phyloP scores from a whole-genome alignment of 2,113 vertebrate genomes.

The Mugil cephalus region DNA sequence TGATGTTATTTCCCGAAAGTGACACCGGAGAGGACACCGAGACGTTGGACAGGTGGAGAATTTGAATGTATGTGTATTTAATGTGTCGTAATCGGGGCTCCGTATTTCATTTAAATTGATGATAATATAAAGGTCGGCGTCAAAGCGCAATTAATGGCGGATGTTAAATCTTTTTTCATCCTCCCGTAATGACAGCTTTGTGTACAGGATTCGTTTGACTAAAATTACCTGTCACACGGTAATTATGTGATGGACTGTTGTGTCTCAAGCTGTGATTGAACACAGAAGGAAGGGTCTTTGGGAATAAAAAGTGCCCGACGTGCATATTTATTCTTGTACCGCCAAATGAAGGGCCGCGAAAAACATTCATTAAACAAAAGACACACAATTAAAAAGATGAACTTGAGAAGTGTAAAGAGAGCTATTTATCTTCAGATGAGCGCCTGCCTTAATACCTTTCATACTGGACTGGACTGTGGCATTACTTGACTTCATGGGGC shows the following conservation, averaged over 20 bases:
- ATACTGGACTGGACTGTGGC: conserved; percentile 60
- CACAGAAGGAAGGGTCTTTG: conserved; percentile 12
- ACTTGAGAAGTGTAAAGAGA: conserved; percentile 39
- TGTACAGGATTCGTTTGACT: conserved; percentile 31
- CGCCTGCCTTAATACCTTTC: conserved; percentile 60
- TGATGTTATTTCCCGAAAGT: conserved; percentile 60
- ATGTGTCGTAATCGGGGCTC: conserved; percentile 7
- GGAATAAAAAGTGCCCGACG: conserved; percentile 19
- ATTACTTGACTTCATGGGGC: conserved; percentile 78
- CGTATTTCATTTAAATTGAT: conserved; percentile 17
- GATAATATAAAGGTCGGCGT: conserved; percentile 7
- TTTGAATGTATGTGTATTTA: conserved; percentile 18
- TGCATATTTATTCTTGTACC: conserved; percentile 38
- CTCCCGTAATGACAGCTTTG: conserved; percentile 26
- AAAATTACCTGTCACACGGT: conserved; percentile 57
- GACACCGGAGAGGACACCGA: conserved; percentile 28
- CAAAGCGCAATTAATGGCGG: conserved; percentile 35
- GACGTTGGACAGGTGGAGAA: conserved; percentile 33
- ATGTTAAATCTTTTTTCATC: conserved; percentile 48
- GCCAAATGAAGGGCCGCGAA: conserved; percentile 28
- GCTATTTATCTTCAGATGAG: conserved; percentile 61
- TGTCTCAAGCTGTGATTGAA: conserved; percentile 46
- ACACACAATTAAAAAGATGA: conserved; percentile 65
- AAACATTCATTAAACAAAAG: conserved; percentile 61
- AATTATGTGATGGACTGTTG: conserved; percentile 54